A percentile compares a stretch with the other conserved stretches of the same genome.
These are phyloP conservation scores for Pediacus dermestoides DNA, from an alignment of 2,888 invertebrate species.

Conservation along the genomic window DNA sequence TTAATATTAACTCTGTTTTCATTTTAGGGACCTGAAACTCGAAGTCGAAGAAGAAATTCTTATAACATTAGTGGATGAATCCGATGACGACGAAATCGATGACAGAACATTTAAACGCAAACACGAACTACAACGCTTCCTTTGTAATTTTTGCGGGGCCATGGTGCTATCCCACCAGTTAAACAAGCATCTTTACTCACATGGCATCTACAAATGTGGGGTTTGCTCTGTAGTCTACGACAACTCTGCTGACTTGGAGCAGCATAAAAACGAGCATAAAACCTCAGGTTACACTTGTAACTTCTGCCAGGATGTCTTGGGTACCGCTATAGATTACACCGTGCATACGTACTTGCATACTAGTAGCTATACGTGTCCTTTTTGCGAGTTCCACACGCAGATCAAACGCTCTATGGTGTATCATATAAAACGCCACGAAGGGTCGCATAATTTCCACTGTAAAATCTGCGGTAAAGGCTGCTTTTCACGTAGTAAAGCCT, in stretches of 20 bases:
- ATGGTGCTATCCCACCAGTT: constrained; percentile 7
- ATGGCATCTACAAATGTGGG: constrained; percentile 22
- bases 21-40: background rate
- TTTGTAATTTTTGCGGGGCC: constrained; percentile 25
- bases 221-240: constrained; percentile 23
- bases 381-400: constrained; percentile 29
- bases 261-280: constrained; percentile 33
- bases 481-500: constrained; percentile 27
- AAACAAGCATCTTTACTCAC: constrained; percentile 16
- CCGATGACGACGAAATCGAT: constrained; percentile 3
- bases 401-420: constrained; percentile 26
- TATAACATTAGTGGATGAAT: constrained; percentile 4
- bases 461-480: constrained; percentile 39
- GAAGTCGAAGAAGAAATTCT: constrained; percentile 10
- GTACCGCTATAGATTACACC: constrained; percentile 28
- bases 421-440: constrained; percentile 33
- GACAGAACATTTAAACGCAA: constrained; percentile 1
- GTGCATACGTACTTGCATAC: constrained; percentile 29
- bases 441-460: constrained; percentile 33
- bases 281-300: constrained; percentile 32
- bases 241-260: constrained; percentile 25
- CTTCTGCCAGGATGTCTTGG: constrained; percentile 29
- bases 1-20: background rate
- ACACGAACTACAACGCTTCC: no score
- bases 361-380: constrained; percentile 27